These are phyloP conservation scores for Ommatoiulus sabulosus DNA, from an alignment of 2,888 invertebrate species.

Conservation along the genomic window DNA sequence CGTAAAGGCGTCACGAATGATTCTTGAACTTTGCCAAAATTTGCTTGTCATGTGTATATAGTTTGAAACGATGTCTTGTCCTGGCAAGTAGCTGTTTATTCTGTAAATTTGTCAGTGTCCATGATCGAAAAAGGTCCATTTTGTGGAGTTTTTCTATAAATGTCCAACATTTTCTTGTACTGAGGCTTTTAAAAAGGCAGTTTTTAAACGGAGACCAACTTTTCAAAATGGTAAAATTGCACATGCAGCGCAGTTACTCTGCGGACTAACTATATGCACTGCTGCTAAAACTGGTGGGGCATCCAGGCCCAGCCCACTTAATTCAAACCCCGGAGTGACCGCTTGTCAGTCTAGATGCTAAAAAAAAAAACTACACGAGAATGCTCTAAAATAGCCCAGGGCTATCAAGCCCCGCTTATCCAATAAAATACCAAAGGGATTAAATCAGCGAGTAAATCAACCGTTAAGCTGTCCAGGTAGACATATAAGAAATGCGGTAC, in stretches of 20 bases:
- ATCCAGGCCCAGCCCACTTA: neutral
- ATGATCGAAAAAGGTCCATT: too few species aligned
- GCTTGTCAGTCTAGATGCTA: neutral
- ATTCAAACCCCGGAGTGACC: neutral
- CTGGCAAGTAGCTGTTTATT: neutral
- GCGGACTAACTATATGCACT: too few species aligned
- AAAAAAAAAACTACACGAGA: neutral
- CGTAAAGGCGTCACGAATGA: neutral
- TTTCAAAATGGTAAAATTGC: too few species aligned
- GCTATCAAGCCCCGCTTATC: neutral
- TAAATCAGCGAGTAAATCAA: conserved; percentile 11
- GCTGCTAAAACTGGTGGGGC: neutral
- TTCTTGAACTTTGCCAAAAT: too few species aligned
- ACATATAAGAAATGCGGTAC: neutral
- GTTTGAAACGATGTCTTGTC: neutral
- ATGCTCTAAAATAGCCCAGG: neutral
- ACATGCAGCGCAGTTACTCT: too few species aligned
- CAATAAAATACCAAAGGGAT: conserved; percentile 24
- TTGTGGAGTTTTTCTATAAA: too few species aligned
- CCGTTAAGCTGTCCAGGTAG: neutral
- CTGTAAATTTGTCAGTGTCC: too few species aligned
- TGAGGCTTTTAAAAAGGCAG: too few species aligned
- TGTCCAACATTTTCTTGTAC: too few species aligned
- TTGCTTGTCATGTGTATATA: neutral
- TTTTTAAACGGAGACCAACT: too few species aligned